Base-by-base conservation (phyloP, 2,888 invertebrate species). In the Rhagonycha lutea region DNA sequence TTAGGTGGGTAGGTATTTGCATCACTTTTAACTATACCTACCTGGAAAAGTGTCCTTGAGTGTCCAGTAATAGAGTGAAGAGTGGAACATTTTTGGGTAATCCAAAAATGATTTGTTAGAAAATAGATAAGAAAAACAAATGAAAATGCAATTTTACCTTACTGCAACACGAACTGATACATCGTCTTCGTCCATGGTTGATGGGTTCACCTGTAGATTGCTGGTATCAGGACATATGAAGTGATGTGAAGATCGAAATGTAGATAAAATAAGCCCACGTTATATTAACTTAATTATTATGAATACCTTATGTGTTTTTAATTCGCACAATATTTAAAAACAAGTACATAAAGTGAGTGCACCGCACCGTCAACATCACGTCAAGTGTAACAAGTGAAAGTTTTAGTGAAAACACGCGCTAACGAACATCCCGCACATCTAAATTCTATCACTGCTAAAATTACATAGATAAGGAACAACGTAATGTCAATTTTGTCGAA, bases 111-210 rank as follows among this genome's bases (percentile, higher is more conserved):
- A 65, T 12, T 65, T 65, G 23, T 61, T 61, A 5, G 12, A 61
- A 61, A 61, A 61, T 61, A 61, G 8, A 8, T 14, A 61, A 5
- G n/a, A 24, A 61, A 69, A 47, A 32, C 60, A 69, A 61, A 28
- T 29, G 14, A 80, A 76, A 76, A 77, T 63, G 24, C 61, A 71
- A 73, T 79, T 86, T 89, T 86, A 93, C 93, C 93, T 91, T 86
- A 93, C 91, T 78, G 92, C 93, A 81, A 93, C 93, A 73, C 92
- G 90, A 70, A 93, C 93, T 82, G 92, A 91, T 83, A 91, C 90
- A 86, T 93, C 92, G 82, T 92, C 91, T 81, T 91, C 91, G 79
- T 91, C 89, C 92, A 92, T 92, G 84, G 83, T 83, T 75, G 70
- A 47, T 73, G 60, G 60, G 68, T 67, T 76, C 78, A 77, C 75